Base-by-base conservation (phyloP, 2,888 invertebrate species). In the Xestia sexstrigata region DNA sequence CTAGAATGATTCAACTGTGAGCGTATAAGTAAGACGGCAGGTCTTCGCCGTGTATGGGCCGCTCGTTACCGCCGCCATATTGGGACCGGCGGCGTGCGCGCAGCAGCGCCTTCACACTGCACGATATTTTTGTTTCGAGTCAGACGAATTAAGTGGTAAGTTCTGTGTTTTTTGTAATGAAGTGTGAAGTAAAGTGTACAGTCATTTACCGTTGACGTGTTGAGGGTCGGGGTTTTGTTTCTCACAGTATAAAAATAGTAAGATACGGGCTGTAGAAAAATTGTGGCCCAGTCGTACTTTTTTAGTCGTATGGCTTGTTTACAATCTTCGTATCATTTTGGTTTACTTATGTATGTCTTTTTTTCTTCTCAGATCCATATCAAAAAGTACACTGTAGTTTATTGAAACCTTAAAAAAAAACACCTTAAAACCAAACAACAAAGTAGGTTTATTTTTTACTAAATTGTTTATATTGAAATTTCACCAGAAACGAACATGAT, bases 11-110 rank as follows among this genome's bases (percentile, higher is more conserved):
- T 87, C 84, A 84, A 81, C 84, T 67, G 72, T 73, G 79, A 83
- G 83, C 69, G 80, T 82, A 84, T 88, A 87, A 88, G 88, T 85
- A 76, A 85, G 88, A 78, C 86, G 82, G 82, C 82, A 87, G 86
- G 73, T 84, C 88, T 85, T 75, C 76, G 81, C 88, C 89, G 83
- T 80, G 83, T 87, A 88, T 74, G 84, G 84, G 45, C 45, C 73
- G 82, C 83, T 89, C 84, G 88, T 89, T 89, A 89, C 81, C 67
- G 81, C 70, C 69, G 81, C 88, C 88, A 85, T 88, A 88, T 88
- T 77, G 88, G 88, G 49, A 75, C 84, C 82, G 87, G 80, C 82
- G 87, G 80, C 88, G 79, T 81, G 82, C 76, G 81, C 88, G 86
- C 87, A 78, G 47, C 52, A 74, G 78, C 60, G 20, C 69, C 55